phyloP scores from a whole-genome alignment of 2,888 invertebrate species.

The Tuberolachnus salignus region DNA sequence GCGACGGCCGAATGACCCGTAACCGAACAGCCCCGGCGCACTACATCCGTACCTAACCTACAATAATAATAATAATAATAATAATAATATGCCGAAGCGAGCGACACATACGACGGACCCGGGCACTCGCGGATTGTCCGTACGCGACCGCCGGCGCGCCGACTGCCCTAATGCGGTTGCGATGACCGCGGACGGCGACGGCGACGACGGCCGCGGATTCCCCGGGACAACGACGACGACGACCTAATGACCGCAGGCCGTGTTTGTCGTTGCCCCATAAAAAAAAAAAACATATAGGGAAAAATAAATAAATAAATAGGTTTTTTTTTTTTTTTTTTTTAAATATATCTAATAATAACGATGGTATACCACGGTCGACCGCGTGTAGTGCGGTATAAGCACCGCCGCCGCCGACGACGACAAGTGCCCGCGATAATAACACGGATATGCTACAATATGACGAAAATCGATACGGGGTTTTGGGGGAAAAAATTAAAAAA shows the following conservation, averaged over 20 bases:
- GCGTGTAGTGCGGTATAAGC: too few species aligned
- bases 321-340: too few species aligned
- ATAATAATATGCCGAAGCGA: too few species aligned
- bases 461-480: too few species aligned
- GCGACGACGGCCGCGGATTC: slow-evolving; percentile 31
- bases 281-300: not conserved
- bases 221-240: not conserved
- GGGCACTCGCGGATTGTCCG: not conserved
- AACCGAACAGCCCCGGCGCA: not conserved
- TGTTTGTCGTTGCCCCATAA: not conserved
- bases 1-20: slow-evolving; percentile 31
- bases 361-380: too few species aligned
- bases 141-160: not conserved
- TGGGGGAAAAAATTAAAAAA: too few species aligned
- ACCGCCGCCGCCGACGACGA: too few species aligned
- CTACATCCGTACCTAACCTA: not conserved
- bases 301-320: too few species aligned
- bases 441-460: too few species aligned
- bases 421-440: too few species aligned
- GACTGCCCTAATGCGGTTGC: slow-evolving; percentile 32
- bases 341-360: too few species aligned
- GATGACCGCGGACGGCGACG: not conserved
- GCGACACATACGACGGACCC: not conserved
- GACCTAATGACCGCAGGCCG: slow-evolving; percentile 36
- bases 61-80: too few species aligned